A percentile compares a stretch with the other conserved stretches of the same genome.
Conservation (phyloP, 2,113 vertebrate genomes). For the Sylvietta virens region DNA sequence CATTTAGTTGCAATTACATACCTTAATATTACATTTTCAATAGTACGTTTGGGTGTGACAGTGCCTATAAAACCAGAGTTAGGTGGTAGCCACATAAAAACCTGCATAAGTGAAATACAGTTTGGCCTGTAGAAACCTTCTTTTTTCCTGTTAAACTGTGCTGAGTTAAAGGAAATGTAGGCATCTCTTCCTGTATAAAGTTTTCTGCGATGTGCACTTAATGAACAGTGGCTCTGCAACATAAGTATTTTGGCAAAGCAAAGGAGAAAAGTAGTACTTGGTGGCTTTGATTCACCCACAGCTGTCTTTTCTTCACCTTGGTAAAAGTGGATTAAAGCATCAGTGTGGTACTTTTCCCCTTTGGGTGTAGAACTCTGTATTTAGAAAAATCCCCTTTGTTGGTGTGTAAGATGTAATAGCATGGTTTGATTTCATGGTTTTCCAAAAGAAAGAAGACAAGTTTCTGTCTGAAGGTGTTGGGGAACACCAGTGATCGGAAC, state of each 20-base stretch:
- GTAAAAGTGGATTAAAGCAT: not conserved
- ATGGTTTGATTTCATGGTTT: not conserved
- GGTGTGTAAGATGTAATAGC: not conserved
- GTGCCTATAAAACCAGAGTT: not conserved
- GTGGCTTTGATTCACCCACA: not conserved
- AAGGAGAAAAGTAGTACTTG: not conserved
- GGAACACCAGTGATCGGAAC: accelerated
- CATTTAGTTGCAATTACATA: not conserved
- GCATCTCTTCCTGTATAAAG: not conserved
- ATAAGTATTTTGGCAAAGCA: not conserved
- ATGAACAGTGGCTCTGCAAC: not conserved
- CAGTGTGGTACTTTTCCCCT: not conserved
- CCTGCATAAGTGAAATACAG: not conserved
- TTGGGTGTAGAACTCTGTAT: not conserved
- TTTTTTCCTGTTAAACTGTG: not conserved
- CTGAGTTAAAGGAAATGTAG: not conserved
- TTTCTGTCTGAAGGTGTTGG: not conserved
- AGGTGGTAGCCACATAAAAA: not conserved
- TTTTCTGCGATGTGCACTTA: not conserved
- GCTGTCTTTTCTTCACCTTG: not conserved
- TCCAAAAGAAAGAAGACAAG: not conserved
- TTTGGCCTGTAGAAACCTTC: not conserved
- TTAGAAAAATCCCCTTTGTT: not conserved
- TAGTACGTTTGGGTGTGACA: not conserved
- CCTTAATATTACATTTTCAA: not conserved